These are phyloP conservation scores for Abramis brama DNA, from an alignment of 2,113 vertebrate genomes.

Conservation along the genomic window DNA sequence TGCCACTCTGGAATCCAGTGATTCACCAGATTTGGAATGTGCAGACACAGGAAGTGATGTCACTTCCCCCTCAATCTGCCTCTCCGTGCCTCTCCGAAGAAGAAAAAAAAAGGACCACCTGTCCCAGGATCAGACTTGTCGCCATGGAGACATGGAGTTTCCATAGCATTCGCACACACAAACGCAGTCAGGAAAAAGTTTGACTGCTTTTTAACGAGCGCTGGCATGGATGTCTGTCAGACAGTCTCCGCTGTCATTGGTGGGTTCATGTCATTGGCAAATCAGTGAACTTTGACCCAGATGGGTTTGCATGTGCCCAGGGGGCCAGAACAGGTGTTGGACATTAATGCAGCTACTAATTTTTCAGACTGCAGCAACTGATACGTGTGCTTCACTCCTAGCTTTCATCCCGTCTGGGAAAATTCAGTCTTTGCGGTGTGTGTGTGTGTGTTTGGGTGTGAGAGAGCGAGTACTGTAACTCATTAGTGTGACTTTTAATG, in stretches of 20 bases:
- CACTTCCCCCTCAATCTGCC: conserved; percentile 32
- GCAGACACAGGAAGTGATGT: conserved; percentile 66
- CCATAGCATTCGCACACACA: conserved; percentile 8
- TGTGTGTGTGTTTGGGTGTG: conserved; percentile 37
- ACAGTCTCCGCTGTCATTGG: conserved; percentile 1
- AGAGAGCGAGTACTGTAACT: conserved; percentile 24
- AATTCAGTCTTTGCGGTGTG: conserved; percentile 19
- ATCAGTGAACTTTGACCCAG: conserved; percentile 49
- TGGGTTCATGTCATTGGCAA: conserved; percentile 39
- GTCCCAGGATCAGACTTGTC: neutral
- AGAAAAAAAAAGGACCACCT: conserved; percentile 25
- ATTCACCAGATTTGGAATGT: conserved; percentile 60
- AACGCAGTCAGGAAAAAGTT: conserved; percentile 8
- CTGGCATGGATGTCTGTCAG: conserved; percentile 12
- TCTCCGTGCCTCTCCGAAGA: conserved; percentile 8
- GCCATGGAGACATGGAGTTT: conserved; percentile 19
- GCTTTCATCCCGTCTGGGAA: conserved; percentile 38
- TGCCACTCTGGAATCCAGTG: conserved; percentile 49
- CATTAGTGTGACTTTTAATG: conserved; percentile 44
- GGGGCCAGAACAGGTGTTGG: conserved; percentile 53
- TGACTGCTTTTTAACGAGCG: conserved; percentile 16
- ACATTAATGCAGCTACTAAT: conserved; percentile 35
- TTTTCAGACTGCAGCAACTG: conserved; percentile 32
- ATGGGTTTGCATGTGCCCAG: conserved; percentile 34
- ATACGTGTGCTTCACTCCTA: conserved; percentile 25